Evolutionary conservation across 1,140 invertebrate genomes (phyloP).

Genomic region (Centruroides sculpturatus): DNA sequence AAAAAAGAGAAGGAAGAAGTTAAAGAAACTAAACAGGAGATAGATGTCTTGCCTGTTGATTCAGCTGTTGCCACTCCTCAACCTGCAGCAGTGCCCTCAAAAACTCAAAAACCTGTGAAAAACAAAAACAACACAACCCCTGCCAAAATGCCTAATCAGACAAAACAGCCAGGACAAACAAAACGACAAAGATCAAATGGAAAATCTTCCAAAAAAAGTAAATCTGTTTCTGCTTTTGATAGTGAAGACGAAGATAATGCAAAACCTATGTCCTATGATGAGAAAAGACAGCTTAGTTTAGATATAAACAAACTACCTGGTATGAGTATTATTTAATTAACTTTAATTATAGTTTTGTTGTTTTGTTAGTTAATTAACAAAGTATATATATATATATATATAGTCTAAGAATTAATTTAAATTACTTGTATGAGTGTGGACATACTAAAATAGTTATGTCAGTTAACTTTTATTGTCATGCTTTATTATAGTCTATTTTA

Average conservation of each 20-base stretch:
- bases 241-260: conserved; percentile 92
- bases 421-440: too few species aligned
- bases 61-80: conserved; percentile 9
- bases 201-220: conserved; percentile 19
- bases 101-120: conserved; percentile 21
- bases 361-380: too few species aligned
- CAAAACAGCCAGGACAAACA: conserved; percentile 11
- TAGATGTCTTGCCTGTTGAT: not conserved
- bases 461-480: too few species aligned
- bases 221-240: conserved; percentile 10
- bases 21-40: not conserved
- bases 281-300: conserved; percentile 91
- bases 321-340: not conserved
- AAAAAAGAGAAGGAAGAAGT: conserved; percentile 28
- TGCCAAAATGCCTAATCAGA: conserved; percentile 20
- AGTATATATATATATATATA: too few species aligned
- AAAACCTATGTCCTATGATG: conserved; percentile 98
- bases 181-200: conserved; percentile 14
- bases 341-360: too few species aligned
- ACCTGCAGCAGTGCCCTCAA: conserved; percentile 20
- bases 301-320: conserved; percentile 97
- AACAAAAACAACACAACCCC: conserved; percentile 12
- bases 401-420: too few species aligned
- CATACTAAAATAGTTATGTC: too few species aligned
- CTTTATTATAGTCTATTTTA: too few species aligned